Percentiles rank a stretch among this genome's conserved stretches.
phyloP scores from a whole-genome alignment of 2,113 vertebrate species.

The Benitochromis conjunctus region DNA sequence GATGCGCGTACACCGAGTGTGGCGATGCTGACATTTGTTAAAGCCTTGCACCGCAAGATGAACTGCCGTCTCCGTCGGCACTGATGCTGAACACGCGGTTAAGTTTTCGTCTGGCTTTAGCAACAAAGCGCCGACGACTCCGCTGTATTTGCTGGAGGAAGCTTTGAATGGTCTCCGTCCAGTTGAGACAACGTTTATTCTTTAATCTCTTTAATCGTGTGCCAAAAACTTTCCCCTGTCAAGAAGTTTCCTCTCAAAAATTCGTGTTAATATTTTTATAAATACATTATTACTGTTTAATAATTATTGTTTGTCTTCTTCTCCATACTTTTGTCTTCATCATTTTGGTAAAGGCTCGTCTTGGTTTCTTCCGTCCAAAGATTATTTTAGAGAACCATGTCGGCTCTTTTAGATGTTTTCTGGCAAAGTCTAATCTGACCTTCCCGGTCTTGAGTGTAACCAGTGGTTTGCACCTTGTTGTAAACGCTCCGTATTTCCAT shows the following conservation, averaged over 20 bases:
- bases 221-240: neutral
- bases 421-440: neutral
- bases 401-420: neutral
- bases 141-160: neutral
- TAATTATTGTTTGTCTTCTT: neutral
- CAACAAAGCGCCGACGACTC: neutral
- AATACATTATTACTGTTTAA: neutral
- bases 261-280: neutral
- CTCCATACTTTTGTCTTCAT: neutral
- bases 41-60: neutral
- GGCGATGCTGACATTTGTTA: neutral
- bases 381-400: neutral
- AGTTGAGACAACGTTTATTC: neutral
- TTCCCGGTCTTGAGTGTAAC: neutral
- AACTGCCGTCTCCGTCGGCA: neutral
- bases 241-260: neutral
- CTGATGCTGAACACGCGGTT: constrained; percentile 6
- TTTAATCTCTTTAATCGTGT: neutral
- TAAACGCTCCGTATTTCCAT: neutral
- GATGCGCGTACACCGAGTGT: neutral
- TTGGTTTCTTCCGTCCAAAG: neutral
- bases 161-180: neutral
- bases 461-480: neutral
- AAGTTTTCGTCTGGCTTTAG: neutral
- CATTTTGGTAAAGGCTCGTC: neutral